phyloP scores from a whole-genome alignment of 2,888 invertebrate species.

The Chymomyza fuscimana region DNA sequence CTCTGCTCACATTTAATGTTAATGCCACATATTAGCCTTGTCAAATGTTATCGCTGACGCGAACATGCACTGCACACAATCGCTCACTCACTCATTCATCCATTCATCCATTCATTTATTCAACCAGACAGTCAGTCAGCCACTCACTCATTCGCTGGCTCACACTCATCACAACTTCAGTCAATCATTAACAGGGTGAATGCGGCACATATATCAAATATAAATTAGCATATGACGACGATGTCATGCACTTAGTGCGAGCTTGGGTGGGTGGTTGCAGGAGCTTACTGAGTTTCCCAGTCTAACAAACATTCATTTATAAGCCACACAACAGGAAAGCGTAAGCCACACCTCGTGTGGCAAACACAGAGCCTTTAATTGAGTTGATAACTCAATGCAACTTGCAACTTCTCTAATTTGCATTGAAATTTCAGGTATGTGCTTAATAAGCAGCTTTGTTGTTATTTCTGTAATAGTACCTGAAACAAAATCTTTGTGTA shows the following conservation, averaged over 20 bases:
- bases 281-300: too few relatives aligned
- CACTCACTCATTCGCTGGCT: neutral
- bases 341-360: neutral
- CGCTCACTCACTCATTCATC: neutral
- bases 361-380: neutral
- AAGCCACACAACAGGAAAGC: neutral
- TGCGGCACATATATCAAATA: constrained; percentile 14
- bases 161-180: constrained; percentile 2
- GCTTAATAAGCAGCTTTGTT: neutral
- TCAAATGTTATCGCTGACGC: neutral
- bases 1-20: neutral
- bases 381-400: neutral
- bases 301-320: too few relatives aligned
- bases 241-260: neutral
- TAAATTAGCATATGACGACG: constrained; percentile 21
- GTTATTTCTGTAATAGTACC: neutral
- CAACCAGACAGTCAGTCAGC: neutral
- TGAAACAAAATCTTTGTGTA: neutral
- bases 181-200: neutral
- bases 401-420: neutral
- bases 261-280: neutral
- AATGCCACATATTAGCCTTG: constrained; percentile 1
- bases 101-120: constrained; percentile 6
- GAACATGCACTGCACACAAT: neutral
- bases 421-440: neutral